Conservation (phyloP, 64 coral and sea anemone species). For the Pachyseris speciosa region DNA sequence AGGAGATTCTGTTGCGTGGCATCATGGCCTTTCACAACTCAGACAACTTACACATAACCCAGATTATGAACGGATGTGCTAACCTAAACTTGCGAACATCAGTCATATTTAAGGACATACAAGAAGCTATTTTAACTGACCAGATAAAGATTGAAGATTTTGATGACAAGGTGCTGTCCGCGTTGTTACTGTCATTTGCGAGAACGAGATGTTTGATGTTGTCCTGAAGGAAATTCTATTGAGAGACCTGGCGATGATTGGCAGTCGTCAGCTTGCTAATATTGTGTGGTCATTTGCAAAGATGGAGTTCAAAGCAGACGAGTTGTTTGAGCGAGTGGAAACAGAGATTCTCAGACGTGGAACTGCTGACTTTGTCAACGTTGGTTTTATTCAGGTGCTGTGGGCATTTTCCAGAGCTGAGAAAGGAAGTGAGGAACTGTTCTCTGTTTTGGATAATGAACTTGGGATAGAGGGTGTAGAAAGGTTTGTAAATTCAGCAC, state of each 20-base stretch:
- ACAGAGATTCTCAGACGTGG: no score
- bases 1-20: not conserved
- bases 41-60: not conserved
- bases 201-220: not conserved
- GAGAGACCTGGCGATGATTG: not conserved
- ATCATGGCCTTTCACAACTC: not conserved
- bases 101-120: not conserved
- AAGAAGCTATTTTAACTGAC: not conserved
- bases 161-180: not conserved
- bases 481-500: not conserved
- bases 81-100: not conserved
- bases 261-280: not conserved
- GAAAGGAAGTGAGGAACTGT: not conserved
- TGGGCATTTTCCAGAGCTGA: not conserved
- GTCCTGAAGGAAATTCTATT: not conserved
- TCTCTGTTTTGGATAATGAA: not conserved
- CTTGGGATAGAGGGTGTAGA: not conserved
- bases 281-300: slow-evolving; percentile 17
- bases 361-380: not conserved
- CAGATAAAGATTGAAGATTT: no score
- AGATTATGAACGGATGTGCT: not conserved
- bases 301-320: no score
- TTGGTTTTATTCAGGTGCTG: not conserved
- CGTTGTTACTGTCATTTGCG: not conserved
- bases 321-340: no score